A percentile compares a stretch with the other conserved stretches of the same genome.
These are phyloP conservation scores for Meriones unguiculatus DNA, from an alignment of 2,113 vertebrate genomes.

Conservation along the genomic window DNA sequence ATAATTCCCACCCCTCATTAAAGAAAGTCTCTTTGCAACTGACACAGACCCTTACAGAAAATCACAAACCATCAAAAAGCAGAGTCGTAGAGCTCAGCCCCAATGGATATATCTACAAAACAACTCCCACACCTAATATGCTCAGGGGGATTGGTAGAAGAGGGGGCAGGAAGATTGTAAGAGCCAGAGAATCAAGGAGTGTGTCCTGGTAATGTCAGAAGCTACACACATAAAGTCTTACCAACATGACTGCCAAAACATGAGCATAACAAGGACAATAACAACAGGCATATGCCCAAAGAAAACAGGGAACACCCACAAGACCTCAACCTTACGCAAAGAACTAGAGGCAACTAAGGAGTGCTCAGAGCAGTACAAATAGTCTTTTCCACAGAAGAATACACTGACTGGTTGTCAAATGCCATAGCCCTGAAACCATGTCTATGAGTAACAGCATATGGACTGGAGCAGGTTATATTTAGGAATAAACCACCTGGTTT, in stretches of 20 bases:
- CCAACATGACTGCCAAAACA: background rate
- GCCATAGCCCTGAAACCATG: background rate
- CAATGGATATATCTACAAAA: background rate
- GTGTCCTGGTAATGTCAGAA: background rate
- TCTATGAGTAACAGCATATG: background rate
- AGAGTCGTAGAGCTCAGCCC: too few relatives aligned
- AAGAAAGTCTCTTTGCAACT: too few relatives aligned
- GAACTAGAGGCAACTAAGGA: background rate
- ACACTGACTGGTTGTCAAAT: background rate
- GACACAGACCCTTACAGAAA: too few relatives aligned
- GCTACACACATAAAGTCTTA: background rate
- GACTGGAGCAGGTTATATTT: background rate
- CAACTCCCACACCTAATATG: background rate
- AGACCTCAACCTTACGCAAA: background rate
- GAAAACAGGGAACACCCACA: background rate
- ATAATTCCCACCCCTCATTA: too few relatives aligned
- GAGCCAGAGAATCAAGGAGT: background rate
- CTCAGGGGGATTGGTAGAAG: background rate
- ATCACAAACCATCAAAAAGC: too few relatives aligned
- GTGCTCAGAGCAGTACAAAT: background rate
- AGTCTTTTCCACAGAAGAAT: background rate
- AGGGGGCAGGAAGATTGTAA: background rate
- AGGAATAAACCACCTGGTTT: background rate
- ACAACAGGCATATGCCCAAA: background rate
- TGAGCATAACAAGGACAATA: background rate